A percentile compares a stretch with the other conserved stretches of the same genome.
phyloP scores from a whole-genome alignment of 2,113 vertebrate genomes.

The Sphaerodactylus townsendi region DNA sequence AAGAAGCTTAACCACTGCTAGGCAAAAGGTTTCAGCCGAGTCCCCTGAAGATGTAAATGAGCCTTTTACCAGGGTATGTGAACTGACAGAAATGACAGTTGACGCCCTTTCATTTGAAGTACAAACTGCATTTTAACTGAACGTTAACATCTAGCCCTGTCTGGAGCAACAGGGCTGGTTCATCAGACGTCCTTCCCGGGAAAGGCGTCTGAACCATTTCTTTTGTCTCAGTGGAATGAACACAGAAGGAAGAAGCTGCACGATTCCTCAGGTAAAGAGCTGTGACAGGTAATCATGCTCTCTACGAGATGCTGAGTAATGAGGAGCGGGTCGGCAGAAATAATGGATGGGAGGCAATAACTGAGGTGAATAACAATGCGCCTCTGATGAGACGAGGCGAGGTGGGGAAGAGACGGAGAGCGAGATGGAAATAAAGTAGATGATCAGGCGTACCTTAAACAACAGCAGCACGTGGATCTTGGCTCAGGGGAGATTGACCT shows the following conservation, averaged over 20 bases:
- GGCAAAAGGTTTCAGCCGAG: not conserved
- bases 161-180: slow-evolving; percentile 9
- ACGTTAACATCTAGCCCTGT: not conserved
- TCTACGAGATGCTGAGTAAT: slow-evolving; percentile 21
- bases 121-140: not conserved
- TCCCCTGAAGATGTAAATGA: not conserved
- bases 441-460: not conserved
- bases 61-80: not conserved
- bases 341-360: slow-evolving; percentile 6
- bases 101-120: not conserved
- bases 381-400: not conserved
- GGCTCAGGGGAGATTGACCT: too few relatives aligned
- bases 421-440: not conserved
- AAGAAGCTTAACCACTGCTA: not conserved
- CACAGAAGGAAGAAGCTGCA: slow-evolving; percentile 1
- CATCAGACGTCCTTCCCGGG: slow-evolving; percentile 9
- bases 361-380: slow-evolving; percentile 1
- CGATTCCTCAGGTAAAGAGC: fast-evolving
- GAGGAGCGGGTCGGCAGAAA: slow-evolving; percentile 14
- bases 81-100: not conserved
- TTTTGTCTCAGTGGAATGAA: slow-evolving; percentile 8
- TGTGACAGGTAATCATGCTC: not conserved
- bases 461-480: too few relatives aligned
- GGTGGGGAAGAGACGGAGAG: not conserved
- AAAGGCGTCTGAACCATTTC: slow-evolving; percentile 19